These are phyloP conservation scores for Agrilus mali DNA, from an alignment of 2,888 invertebrate genomes.

Conservation along the genomic window DNA sequence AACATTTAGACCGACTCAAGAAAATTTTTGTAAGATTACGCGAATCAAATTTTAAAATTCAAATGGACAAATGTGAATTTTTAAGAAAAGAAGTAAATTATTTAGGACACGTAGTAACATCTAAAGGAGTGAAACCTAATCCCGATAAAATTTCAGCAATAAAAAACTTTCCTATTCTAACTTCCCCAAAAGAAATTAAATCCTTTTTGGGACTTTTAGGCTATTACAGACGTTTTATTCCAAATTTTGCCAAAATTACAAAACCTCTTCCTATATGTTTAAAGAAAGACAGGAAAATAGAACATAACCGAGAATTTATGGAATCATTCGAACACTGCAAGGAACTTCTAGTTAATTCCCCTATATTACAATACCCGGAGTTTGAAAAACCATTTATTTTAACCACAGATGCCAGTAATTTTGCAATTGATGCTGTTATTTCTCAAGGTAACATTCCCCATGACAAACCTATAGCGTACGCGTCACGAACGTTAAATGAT, in stretches of 20 bases:
- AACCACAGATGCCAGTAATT: neutral
- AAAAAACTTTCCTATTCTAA: no score
- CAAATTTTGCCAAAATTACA: neutral
- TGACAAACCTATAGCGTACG: slow-evolving; percentile 14
- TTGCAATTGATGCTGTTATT: slow-evolving; percentile 1
- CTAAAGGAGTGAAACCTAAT: no score
- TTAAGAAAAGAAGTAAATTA: neutral
- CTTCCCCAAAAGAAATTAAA: no score
- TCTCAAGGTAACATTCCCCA: no score
- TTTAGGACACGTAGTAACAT: no score
- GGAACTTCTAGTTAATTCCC: neutral
- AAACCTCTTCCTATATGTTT: neutral
- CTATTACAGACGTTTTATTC: no score
- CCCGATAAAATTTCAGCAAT: no score
- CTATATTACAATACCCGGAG: neutral
- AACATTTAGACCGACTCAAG: no score
- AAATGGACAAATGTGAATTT: no score
- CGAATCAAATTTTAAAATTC: no score
- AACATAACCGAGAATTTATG: slow-evolving; percentile 2
- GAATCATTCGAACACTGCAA: neutral
- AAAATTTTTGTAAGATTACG: no score
- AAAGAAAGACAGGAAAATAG: slow-evolving; percentile 6
- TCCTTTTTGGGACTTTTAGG: no score
- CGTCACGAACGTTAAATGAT: slow-evolving; percentile 12
- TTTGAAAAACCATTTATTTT: neutral